Evolutionary conservation across 2,888 invertebrate genomes (phyloP).

Genomic region (Drosophila tripunctata): DNA sequence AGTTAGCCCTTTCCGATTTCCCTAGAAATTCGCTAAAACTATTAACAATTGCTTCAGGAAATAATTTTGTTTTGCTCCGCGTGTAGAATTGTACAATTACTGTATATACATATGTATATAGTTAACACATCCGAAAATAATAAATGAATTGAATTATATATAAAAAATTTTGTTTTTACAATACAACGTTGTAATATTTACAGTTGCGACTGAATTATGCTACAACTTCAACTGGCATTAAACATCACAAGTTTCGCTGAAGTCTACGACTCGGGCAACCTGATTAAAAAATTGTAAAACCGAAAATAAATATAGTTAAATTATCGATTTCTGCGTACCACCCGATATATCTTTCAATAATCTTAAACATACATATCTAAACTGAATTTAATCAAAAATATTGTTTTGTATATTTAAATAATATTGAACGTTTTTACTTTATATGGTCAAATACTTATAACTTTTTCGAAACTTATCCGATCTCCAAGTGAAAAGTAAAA

Average conservation of each 20-base stretch:
- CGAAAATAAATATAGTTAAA: no score
- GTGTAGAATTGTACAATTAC: slow-evolving; percentile 25
- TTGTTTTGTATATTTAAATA: no score
- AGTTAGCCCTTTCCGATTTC: neutral
- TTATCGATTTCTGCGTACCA: no score
- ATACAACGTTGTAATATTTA: slow-evolving; percentile 56
- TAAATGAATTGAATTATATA: slow-evolving; percentile 35
- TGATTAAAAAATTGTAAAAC: neutral
- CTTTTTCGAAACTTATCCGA: no score
- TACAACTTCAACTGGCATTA: neutral
- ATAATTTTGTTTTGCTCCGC: slow-evolving; percentile 65
- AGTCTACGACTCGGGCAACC: slow-evolving; percentile 27
- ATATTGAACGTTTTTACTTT: no score
- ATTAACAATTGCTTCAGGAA: slow-evolving; percentile 56
- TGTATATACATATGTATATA: slow-evolving; percentile 29
- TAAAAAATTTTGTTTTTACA: slow-evolving; percentile 62
- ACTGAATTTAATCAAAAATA: no score
- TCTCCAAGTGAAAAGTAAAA: no score
- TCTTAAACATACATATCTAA: no score
- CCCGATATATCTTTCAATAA: no score
- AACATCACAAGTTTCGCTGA: neutral
- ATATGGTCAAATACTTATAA: no score
- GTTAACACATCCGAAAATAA: slow-evolving; percentile 64
- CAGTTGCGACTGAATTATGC: slow-evolving; percentile 39
- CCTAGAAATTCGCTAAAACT: neutral